These are phyloP conservation scores for Chionoecetes opilio DNA, from an alignment of 1,140 invertebrate species.

Conservation along the genomic window DNA sequence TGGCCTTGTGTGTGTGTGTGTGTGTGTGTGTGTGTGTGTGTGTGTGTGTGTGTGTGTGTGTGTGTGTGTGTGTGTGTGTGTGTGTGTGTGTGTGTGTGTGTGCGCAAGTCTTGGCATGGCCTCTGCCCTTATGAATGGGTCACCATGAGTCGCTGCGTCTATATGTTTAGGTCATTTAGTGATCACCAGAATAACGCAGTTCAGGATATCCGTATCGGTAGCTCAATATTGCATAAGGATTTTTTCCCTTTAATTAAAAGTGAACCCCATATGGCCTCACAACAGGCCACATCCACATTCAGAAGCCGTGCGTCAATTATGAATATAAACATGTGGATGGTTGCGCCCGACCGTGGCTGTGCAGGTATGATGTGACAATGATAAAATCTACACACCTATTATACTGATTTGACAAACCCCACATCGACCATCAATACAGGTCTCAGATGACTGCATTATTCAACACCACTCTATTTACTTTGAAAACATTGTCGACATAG, in stretches of 20 bases:
- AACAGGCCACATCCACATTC: constrained; percentile 16
- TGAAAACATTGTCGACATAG: background rate
- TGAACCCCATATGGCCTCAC: constrained; percentile 6
- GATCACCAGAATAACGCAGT: background rate
- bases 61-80: background rate
- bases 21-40: too few relatives aligned
- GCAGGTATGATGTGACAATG: constrained; percentile 23
- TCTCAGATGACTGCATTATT: background rate
- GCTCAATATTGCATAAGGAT: background rate
- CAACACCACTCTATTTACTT: background rate
- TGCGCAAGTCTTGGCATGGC: background rate
- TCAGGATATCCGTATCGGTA: background rate
- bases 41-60: background rate
- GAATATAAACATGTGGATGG: constrained; percentile 7
- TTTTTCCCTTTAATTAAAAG: constrained; percentile 21
- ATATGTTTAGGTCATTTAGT: background rate
- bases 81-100: constrained; percentile 22
- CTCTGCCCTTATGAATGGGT: background rate
- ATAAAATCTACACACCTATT: constrained; percentile 21
- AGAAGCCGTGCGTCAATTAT: constrained; percentile 28
- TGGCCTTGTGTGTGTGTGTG: background rate
- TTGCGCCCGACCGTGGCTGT: background rate
- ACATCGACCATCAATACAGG: background rate
- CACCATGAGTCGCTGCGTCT: background rate
- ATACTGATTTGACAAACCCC: background rate